Evolutionary conservation across 2,113 vertebrate genomes (phyloP).

Genomic region (Poeciliopsis prolifica): DNA sequence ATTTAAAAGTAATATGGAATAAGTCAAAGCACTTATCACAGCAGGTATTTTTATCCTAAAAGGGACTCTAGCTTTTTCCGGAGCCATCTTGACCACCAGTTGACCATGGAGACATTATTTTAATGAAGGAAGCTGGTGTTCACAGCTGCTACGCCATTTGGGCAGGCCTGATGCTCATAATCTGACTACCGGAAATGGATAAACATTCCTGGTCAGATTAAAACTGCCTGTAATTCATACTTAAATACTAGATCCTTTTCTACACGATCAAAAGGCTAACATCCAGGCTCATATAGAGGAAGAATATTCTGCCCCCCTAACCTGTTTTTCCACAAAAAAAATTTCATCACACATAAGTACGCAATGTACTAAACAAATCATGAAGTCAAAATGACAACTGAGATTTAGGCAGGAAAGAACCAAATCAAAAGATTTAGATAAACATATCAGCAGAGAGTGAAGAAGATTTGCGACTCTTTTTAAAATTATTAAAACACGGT

Average conservation of each 20-base stretch:
- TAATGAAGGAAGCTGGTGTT: slow-evolving; percentile 61
- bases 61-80: slow-evolving; percentile 32
- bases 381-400: too few relatives aligned
- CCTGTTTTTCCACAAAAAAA: not conserved
- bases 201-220: slow-evolving; percentile 61
- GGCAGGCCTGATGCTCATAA: slow-evolving; percentile 58
- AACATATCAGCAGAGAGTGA: too few relatives aligned
- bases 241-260: slow-evolving; percentile 25
- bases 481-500: too few relatives aligned
- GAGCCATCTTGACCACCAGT: slow-evolving; percentile 54
- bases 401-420: too few relatives aligned
- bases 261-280: slow-evolving; percentile 8
- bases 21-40: slow-evolving; percentile 14
- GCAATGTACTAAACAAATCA: too few relatives aligned
- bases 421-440: too few relatives aligned
- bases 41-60: slow-evolving; percentile 24
- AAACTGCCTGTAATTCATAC: slow-evolving; percentile 43
- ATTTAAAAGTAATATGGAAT: not conserved
- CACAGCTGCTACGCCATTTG: slow-evolving; percentile 60
- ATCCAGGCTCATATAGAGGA: not conserved
- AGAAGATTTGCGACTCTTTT: too few relatives aligned
- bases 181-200: slow-evolving; percentile 56
- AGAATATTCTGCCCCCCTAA: not conserved
- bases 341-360: too few relatives aligned
- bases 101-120: slow-evolving; percentile 56